Conservation (phyloP, 1,140 invertebrate species). For the Zaprionus camerounensis region DNA sequence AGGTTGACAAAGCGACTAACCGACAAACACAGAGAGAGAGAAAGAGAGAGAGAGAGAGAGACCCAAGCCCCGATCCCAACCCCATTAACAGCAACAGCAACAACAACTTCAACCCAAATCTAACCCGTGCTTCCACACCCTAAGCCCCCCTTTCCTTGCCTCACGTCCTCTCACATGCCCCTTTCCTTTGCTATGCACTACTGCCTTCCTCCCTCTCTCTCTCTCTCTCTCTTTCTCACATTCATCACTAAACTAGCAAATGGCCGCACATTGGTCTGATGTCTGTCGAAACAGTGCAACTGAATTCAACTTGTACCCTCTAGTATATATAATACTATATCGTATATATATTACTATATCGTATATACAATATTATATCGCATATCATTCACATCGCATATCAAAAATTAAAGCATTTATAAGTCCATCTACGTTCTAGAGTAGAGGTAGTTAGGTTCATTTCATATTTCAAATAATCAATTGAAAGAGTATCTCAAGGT, state of each 20-base stretch:
- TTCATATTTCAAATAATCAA: too few relatives aligned
- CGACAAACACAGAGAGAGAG: conserved; percentile 1
- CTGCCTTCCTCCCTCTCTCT: not conserved
- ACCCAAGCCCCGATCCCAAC: conserved; percentile 2
- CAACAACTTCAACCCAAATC: not conserved
- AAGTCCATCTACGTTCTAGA: too few relatives aligned
- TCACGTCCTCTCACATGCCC: too few relatives aligned
- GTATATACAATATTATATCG: too few relatives aligned
- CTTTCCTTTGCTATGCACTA: not conserved
- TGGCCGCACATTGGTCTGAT: conserved; percentile 15
- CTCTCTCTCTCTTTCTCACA: not conserved
- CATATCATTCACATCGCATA: too few relatives aligned
- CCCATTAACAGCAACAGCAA: not conserved
- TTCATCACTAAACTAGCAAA: not conserved
- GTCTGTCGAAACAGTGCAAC: not conserved
- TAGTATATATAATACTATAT: too few relatives aligned
- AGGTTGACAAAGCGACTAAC: conserved; percentile 37
- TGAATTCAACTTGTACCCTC: not conserved
- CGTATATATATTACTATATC: too few relatives aligned
- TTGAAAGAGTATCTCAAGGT: too few relatives aligned
- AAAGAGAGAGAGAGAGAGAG: not conserved
- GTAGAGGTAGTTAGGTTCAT: too few relatives aligned
- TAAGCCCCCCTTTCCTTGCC: not conserved
- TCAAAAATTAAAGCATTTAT: too few relatives aligned
- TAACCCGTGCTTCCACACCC: too few relatives aligned